Evolutionary conservation across 2,113 vertebrate genomes (phyloP).

Genomic region (Mormyrus iriodes): DNA sequence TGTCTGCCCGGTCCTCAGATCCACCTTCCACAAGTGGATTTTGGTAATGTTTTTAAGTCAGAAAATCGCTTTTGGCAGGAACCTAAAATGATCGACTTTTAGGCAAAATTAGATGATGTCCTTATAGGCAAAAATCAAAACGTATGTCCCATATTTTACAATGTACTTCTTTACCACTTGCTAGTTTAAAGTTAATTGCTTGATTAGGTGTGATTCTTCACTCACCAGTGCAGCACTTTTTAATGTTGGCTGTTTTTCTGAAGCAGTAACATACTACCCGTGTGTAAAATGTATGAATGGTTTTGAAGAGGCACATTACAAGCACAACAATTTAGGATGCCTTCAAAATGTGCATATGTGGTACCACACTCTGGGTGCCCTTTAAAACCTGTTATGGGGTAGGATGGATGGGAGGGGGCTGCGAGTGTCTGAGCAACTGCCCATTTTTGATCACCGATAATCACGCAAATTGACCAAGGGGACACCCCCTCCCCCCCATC

Average conservation of each 20-base stretch:
- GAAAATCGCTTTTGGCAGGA: not conserved
- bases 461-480: not conserved
- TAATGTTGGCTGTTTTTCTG: not conserved
- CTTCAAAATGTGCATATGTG: not conserved
- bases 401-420: not conserved
- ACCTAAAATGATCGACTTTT: not conserved
- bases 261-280: not conserved
- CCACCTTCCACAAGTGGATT: conserved; percentile 15
- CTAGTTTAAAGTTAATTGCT: not conserved
- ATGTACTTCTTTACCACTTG: not conserved
- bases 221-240: not conserved
- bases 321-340: not conserved
- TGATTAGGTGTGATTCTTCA: not conserved
- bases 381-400: not conserved
- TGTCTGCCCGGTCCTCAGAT: not conserved
- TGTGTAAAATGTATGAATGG: not conserved
- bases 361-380: not conserved
- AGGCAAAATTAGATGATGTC: not conserved
- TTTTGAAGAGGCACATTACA: not conserved
- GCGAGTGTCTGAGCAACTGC: not conserved
- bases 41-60: conserved; percentile 13
- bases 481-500: not conserved
- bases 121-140: not conserved
- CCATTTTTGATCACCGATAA: not conserved
- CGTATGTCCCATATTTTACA: not conserved